Conservation (phyloP, 1,140 invertebrate genomes). For the Druon quercuslanigerum region DNA sequence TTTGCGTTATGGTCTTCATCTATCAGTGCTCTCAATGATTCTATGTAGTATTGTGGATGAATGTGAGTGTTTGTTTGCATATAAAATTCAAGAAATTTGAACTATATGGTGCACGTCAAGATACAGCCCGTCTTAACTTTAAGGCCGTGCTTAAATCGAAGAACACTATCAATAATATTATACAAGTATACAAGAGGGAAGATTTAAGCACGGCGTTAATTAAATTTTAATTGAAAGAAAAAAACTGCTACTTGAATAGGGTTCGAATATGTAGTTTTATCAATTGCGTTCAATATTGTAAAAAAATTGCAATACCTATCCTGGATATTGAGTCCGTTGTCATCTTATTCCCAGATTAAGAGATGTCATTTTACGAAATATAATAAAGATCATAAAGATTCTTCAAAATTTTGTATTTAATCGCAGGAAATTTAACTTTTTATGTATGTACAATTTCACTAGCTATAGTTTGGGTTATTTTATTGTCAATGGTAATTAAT, state of each 20-base stretch:
- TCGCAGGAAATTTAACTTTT: conserved; percentile 17
- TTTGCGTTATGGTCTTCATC: neutral
- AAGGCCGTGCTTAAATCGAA: conserved; percentile 26
- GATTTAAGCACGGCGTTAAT: conserved; percentile 23
- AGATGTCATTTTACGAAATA: neutral
- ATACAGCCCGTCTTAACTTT: conserved; percentile 1
- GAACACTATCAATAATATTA: conserved; percentile 28
- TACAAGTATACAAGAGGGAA: conserved; percentile 30
- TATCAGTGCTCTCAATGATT: conserved; percentile 14
- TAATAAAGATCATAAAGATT: neutral
- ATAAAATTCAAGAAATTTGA: conserved; percentile 31
- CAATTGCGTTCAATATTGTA: neutral
- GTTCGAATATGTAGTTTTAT: neutral
- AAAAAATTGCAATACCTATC: neutral
- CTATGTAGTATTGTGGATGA: conserved; percentile 1
- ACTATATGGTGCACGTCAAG: conserved; percentile 29
- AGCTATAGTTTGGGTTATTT: neutral
- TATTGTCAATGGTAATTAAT: conserved; percentile 16
- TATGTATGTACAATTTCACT: conserved; percentile 12
- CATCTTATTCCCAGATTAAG: conserved; percentile 8
- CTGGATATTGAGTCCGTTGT: neutral
- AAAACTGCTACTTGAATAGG: conserved; percentile 1
- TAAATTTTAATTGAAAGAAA: conserved; percentile 10
- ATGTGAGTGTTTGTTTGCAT: neutral
- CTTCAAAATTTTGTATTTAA: neutral